A percentile compares a stretch with the other conserved stretches of the same genome.
Evolutionary conservation across 1,140 invertebrate species (phyloP).

Genomic region (Drosophila repletoides): DNA sequence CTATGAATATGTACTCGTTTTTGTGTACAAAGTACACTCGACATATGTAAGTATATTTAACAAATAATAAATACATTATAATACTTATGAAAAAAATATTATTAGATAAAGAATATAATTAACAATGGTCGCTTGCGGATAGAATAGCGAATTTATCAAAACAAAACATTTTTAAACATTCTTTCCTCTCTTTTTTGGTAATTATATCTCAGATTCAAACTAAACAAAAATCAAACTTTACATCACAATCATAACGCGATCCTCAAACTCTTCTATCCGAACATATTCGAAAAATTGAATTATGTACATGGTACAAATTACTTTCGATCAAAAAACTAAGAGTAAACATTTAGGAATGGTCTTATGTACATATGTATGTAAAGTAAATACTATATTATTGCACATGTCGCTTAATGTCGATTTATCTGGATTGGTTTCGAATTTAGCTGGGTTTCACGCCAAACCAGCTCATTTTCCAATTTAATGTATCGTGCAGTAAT

Average conservation of each 20-base stretch:
- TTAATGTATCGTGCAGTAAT: conserved; percentile 92
- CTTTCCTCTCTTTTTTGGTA: background rate
- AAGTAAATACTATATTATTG: conserved; percentile 28
- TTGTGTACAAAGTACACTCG: conserved; percentile 1
- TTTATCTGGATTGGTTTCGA: conserved; percentile 80
- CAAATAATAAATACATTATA: conserved; percentile 8
- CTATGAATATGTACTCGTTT: conserved; percentile 6
- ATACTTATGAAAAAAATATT: no score
- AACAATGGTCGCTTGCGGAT: background rate
- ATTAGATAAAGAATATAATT: background rate
- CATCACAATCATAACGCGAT: conserved; percentile 25
- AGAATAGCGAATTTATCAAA: background rate
- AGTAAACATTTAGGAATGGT: conserved; percentile 21
- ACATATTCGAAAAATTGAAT: conserved; percentile 3
- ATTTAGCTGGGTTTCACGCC: conserved; percentile 86
- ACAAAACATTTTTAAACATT: background rate
- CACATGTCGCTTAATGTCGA: conserved; percentile 3
- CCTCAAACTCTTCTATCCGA: conserved; percentile 1
- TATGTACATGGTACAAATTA: conserved; percentile 43
- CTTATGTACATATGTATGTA: conserved; percentile 29
- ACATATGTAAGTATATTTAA: conserved; percentile 3
- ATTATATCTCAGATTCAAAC: conserved; percentile 6
- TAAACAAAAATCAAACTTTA: background rate
- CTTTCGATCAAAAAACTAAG: conserved; percentile 14
- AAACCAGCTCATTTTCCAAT: conserved; percentile 95